A percentile compares a stretch with the other conserved stretches of the same genome.
Evolutionary conservation across 2,797 vertebrate species (phyloP).

Genomic region (Notolepis coatsorum): DNA sequence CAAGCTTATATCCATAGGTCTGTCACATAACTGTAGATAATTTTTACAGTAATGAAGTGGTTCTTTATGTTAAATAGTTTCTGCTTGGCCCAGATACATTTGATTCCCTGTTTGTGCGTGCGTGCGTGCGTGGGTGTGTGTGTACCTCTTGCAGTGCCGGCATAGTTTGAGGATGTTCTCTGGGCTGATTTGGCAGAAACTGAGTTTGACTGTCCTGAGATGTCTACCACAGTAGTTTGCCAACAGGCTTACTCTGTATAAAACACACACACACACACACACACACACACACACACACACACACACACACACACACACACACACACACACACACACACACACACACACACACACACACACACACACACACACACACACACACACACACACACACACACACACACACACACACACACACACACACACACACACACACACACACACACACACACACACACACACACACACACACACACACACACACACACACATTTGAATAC

Average conservation of each 20-base stretch:
- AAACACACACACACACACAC: conserved; percentile 4
- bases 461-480: too few relatives aligned
- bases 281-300: not conserved
- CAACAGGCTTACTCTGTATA: conserved; percentile 58
- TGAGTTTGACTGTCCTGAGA: conserved; percentile 72
- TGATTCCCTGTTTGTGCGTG: not conserved
- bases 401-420: too few relatives aligned
- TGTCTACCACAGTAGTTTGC: conserved; percentile 67
- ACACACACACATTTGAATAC: too few relatives aligned
- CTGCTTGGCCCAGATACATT: not conserved
- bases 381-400: not conserved
- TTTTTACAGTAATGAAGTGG: too few relatives aligned
- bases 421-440: too few relatives aligned
- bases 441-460: too few relatives aligned
- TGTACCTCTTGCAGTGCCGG: conserved; percentile 57
- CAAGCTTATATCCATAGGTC: too few relatives aligned
- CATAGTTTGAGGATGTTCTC: conserved; percentile 66
- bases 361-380: not conserved
- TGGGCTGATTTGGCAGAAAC: conserved; percentile 68
- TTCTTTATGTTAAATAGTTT: too few relatives aligned
- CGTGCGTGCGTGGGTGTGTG: not conserved
- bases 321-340: not conserved
- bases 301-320: not conserved
- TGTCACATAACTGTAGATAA: too few relatives aligned
- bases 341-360: not conserved